A percentile compares a stretch with the other conserved stretches of the same genome.
Evolutionary conservation across 1,140 invertebrate species (phyloP).

Genomic region (Drosophila murphyi): DNA sequence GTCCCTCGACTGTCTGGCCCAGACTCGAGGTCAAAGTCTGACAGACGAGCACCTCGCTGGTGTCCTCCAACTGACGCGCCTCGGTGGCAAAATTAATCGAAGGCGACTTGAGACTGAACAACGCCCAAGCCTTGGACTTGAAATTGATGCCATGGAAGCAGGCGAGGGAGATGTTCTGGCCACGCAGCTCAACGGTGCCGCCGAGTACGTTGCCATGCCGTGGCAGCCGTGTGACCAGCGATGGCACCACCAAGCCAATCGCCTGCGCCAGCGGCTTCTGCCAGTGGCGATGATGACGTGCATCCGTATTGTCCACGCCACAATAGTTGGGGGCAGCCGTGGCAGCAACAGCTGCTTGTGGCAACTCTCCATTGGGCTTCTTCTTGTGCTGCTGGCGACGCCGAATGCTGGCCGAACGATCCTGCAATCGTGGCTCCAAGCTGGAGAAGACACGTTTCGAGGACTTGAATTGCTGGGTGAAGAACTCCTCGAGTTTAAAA

Average conservation of each 20-base stretch:
- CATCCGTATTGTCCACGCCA: constrained; percentile 85
- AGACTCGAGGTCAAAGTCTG: constrained; percentile 95
- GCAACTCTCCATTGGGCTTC: constrained; percentile 79
- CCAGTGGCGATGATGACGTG: constrained; percentile 96
- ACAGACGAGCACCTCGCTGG: constrained; percentile 88
- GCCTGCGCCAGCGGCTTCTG: constrained; percentile 88
- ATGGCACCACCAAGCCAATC: constrained; percentile 90
- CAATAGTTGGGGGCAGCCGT: not conserved
- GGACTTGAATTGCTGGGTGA: constrained; percentile 97
- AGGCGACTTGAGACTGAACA: constrained; percentile 97
- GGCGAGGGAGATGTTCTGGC: constrained; percentile 96
- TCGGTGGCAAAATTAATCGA: constrained; percentile 98
- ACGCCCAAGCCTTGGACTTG: constrained; percentile 96
- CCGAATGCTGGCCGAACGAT: constrained; percentile 85
- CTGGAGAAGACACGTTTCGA: constrained; percentile 95
- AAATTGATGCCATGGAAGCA: constrained; percentile 99
- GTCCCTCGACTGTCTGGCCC: constrained; percentile 89
- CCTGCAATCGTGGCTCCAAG: constrained; percentile 86
- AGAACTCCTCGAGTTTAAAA: constrained; percentile 98
- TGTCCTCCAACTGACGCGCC: constrained; percentile 90
- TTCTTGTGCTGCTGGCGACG: constrained; percentile 81
- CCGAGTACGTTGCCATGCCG: constrained; percentile 94
- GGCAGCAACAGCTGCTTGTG: constrained; percentile 7
- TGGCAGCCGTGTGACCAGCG: constrained; percentile 88
- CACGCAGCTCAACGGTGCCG: constrained; percentile 95